Evolutionary conservation across 2,888 invertebrate species (phyloP), one percentile per base, ranked within the genome.

Genomic region (Papilio elwesi): DNA sequence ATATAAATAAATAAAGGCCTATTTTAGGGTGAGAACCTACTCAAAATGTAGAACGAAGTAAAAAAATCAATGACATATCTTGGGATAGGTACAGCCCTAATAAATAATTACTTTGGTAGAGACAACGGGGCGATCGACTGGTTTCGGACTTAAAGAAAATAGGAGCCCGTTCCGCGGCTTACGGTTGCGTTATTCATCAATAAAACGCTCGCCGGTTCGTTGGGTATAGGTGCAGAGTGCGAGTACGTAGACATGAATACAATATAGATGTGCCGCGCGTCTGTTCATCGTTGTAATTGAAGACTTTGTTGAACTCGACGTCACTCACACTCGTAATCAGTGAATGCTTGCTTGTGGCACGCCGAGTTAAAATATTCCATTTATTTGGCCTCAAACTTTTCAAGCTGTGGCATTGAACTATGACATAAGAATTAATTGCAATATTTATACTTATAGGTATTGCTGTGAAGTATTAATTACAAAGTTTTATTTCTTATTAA

Each of bases 211-310:
- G 65, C 48, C 48, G 57, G 68, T 63, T 47, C 47, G 52, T 36
- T 68, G 51, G 48, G 11, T 63, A 63, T 62, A 38, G 59, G 53
- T 68, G 48, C 68, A 64, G 63, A 73, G 68, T 70, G 55, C 51
- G 15, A 16, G 43, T 15, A 47, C n/a, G 43, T 64, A 36, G 16
- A 12, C 2, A 63, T 15, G 47, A 36, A 12, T 38, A 67, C 36
- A 63, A n/a, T 16, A 43, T 36, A 53, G 67, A 64, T 59, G 67
- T 49, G 52, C 67, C 63, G 68, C 7, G 68, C 64, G 63, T 73
- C 64, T 68, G 68, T 68, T 76, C 77, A 80, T 74, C 76, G 67
- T 70, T 75, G 75, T 77, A 77, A 78, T 78, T 77, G 76, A 76
- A 76, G 75, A 77, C 74, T 76, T 57, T 68, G 63, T 73, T 64